phyloP scores from a whole-genome alignment of 2,113 vertebrate species.

The Chitala chitala region DNA sequence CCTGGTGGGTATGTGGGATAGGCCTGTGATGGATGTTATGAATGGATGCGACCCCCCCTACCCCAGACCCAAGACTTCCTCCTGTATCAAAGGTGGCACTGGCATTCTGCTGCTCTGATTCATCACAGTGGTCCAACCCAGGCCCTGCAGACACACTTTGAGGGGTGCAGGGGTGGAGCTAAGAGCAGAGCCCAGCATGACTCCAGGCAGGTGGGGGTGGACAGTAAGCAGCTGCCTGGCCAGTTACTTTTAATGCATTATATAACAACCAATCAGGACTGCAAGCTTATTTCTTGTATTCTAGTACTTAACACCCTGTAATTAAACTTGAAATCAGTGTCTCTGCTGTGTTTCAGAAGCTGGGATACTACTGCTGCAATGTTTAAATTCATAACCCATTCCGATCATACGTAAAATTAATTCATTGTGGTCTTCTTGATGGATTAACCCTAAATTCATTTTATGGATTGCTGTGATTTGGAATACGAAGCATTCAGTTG shows the following conservation, averaged over 20 bases:
- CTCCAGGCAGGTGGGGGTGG: background rate
- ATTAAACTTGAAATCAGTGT: too few species aligned
- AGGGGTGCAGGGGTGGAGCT: background rate
- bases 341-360: too few species aligned
- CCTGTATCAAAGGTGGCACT: slow-evolving; percentile 25
- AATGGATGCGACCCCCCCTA: slow-evolving; percentile 50
- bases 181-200: background rate
- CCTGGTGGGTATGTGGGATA: slow-evolving; percentile 52
- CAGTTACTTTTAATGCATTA: background rate
- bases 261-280: background rate
- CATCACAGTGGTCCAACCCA: slow-evolving; percentile 12
- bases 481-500: too few species aligned
- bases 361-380: too few species aligned
- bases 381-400: too few species aligned
- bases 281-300: too few species aligned
- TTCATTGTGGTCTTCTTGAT: too few species aligned
- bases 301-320: too few species aligned
- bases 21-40: slow-evolving; percentile 50
- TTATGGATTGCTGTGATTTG: too few species aligned
- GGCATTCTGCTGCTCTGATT: slow-evolving; percentile 1
- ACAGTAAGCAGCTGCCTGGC: background rate
- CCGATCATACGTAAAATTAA: too few species aligned
- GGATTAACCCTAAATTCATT: too few species aligned
- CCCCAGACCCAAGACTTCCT: too few species aligned
- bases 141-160: background rate